Evolutionary conservation across 2,888 invertebrate genomes (phyloP), one percentile per base, ranked within the genome.

Genomic region (Noctuana brunneofusca): DNA sequence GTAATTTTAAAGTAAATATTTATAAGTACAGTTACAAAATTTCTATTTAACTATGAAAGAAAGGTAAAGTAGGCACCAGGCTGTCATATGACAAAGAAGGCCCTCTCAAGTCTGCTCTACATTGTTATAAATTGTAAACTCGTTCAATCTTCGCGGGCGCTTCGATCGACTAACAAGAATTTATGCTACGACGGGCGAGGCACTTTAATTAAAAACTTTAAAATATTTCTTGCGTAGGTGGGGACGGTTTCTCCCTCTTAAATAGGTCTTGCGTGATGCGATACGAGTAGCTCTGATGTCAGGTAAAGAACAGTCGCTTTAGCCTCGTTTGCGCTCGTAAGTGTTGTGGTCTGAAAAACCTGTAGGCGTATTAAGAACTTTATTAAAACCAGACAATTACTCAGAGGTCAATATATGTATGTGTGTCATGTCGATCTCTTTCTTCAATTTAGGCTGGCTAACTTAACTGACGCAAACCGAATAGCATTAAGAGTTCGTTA

Each of bases 211-310:
- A 41, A 50, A 58, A 58, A 58, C 27, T 41, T 50, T 41, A n/a
- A 38, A 49, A 50, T 38, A 49, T 24, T 48, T 48, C 32, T 22
- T 22, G 48, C 48, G 58, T 49, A 49, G 43, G 52, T 14, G 30
- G 38, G 41, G 41, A 41, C n/a, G 58, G 32, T 48, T 27, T 8
- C 24, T 43, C 38, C 50, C 52, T 43, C 30, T 50, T 48, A 53
- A 64, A 59, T 70, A 60, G 66, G 65, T 54, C 63, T 74, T 53
- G 77, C 78, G 76, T 77, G 78, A 67, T 72, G 64, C 69, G 65
- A 74, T 66, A n/a, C n/a, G n/a, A n/a, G n/a, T n/a, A 67, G 70
- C 68, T 74, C 68, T 70, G 68, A 53, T 64, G 65, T 65, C 63
- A 68, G 69, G 16, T 41, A 16, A 16, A 41, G 16, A 16, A 11